These are phyloP conservation scores for Passer domesticus DNA, from an alignment of 2,113 vertebrate species.

Conservation along the genomic window DNA sequence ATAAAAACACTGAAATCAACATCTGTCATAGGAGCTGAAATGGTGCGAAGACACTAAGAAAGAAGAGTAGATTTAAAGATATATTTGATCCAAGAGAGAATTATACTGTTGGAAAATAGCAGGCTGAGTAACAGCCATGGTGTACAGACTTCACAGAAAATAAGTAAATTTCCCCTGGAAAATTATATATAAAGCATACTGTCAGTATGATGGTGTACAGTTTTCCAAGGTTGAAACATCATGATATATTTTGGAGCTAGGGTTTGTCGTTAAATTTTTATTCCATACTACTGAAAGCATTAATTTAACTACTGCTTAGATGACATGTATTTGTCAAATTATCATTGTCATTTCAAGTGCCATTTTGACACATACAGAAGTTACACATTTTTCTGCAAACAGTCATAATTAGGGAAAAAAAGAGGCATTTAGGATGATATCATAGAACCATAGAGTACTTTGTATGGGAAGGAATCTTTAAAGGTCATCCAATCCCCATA, in stretches of 20 bases:
- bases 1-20: neutral
- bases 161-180: neutral
- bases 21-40: neutral
- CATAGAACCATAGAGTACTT: neutral
- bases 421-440: neutral
- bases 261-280: neutral
- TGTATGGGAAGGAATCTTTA: neutral
- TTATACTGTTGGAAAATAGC: neutral
- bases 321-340: neutral
- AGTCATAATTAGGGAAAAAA: neutral
- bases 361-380: neutral
- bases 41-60: neutral
- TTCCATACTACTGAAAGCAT: neutral
- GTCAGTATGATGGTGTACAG: neutral
- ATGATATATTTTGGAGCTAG: neutral
- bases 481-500: neutral
- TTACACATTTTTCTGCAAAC: neutral
- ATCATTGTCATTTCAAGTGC: neutral
- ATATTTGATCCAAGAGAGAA: neutral
- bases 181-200: neutral
- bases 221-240: neutral
- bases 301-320: neutral
- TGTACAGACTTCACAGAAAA: neutral
- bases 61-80: neutral
- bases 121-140: neutral